These are phyloP conservation scores for Bellardia pandia DNA, from an alignment of 2,888 invertebrate genomes.

Conservation along the genomic window DNA sequence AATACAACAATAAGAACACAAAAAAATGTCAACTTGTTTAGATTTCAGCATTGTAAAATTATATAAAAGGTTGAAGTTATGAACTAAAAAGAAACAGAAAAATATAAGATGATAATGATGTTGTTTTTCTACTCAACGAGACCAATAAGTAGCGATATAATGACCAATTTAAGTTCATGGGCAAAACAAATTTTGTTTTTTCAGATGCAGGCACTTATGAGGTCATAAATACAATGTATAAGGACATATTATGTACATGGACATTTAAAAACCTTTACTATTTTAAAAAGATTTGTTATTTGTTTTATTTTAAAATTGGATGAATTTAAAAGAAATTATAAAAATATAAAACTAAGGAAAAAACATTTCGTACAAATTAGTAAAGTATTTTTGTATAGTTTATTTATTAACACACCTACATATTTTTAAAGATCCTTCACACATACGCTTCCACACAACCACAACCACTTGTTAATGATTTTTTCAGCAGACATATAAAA, in stretches of 20 bases:
- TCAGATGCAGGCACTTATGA: neutral
- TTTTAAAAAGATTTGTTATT: neutral
- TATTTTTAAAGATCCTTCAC: neutral
- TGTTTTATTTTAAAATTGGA: neutral
- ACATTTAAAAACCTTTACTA: neutral
- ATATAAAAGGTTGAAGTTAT: neutral
- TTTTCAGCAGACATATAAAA: neutral
- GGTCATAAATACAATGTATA: neutral
- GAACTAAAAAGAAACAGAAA: neutral
- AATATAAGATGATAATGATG: neutral
- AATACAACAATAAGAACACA: slow-evolving; percentile 9
- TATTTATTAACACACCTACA: neutral
- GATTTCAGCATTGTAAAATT: neutral
- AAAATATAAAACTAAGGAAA: neutral
- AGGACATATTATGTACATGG: neutral
- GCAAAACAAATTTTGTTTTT: slow-evolving; percentile 15
- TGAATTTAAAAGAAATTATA: neutral
- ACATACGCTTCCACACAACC: neutral
- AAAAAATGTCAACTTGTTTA: slow-evolving; percentile 29
- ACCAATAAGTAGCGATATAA: slow-evolving; percentile 39
- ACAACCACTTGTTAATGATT: neutral
- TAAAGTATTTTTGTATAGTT: neutral
- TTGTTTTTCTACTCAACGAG: slow-evolving; percentile 18
- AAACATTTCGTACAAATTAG: neutral
- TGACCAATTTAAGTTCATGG: slow-evolving; percentile 19